Percentiles rank a stretch among this genome's conserved stretches.
phyloP scores from a whole-genome alignment of 2,888 invertebrate genomes.

The Melanotus villosus region DNA sequence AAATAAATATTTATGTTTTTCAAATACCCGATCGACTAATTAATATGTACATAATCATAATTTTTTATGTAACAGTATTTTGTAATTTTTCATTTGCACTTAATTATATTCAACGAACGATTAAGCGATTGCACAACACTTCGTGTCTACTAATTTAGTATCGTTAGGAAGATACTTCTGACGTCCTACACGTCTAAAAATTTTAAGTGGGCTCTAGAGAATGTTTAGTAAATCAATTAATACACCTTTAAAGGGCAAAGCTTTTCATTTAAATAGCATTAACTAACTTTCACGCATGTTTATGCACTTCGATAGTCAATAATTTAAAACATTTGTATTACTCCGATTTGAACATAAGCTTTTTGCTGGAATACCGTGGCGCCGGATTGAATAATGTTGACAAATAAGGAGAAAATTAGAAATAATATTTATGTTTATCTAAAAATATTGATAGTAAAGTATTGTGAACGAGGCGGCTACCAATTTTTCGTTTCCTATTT shows the following conservation, averaged over 20 bases:
- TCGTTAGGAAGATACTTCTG: constrained; percentile 31
- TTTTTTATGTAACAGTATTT: no score
- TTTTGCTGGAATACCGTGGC: not conserved
- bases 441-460: not conserved
- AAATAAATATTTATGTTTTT: no score
- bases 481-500: constrained; percentile 27
- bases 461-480: constrained; percentile 20
- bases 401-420: not conserved
- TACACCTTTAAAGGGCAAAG: constrained; percentile 28
- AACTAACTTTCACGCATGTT: constrained; percentile 32
- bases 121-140: constrained; percentile 16
- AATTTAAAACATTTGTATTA: constrained; percentile 7
- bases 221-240: constrained; percentile 45
- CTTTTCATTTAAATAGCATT: constrained; percentile 25
- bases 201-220: constrained; percentile 34
- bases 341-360: not conserved
- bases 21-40: no score
- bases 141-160: constrained; percentile 33
- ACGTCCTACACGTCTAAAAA: constrained; percentile 29
- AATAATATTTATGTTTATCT: not conserved
- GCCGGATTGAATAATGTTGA: not conserved
- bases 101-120: not conserved
- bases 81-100: not conserved
- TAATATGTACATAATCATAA: no score
- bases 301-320: constrained; percentile 18